Percentiles rank a stretch among this genome's conserved stretches.
phyloP scores from a whole-genome alignment of 2,888 invertebrate genomes.

The Limnephilus auricula region DNA sequence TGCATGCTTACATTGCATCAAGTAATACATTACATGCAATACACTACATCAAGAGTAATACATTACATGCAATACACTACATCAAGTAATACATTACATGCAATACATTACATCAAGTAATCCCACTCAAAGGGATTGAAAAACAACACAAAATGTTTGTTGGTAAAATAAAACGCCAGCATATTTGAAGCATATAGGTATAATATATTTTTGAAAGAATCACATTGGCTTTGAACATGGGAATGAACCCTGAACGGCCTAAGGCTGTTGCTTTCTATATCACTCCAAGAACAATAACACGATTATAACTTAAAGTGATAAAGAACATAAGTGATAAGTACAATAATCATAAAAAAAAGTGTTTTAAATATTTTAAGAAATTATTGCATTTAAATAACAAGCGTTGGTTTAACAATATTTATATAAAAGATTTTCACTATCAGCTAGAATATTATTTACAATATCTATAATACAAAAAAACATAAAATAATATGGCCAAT shows the following conservation, averaged over 20 bases:
- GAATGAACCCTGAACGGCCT: background rate
- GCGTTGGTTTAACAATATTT: slow-evolving; percentile 22
- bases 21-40: too few species aligned
- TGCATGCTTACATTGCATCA: too few species aligned
- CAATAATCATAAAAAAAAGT: slow-evolving; percentile 16
- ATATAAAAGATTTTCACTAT: slow-evolving; percentile 25
- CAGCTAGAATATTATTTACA: slow-evolving; percentile 21
- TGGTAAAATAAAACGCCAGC: background rate
- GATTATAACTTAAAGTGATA: background rate
- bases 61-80: too few species aligned
- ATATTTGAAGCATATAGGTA: background rate
- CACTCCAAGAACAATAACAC: background rate
- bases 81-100: too few species aligned
- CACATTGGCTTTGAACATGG: slow-evolving; percentile 1
- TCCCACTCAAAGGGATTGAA: too few species aligned
- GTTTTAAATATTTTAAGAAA: background rate
- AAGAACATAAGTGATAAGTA: background rate
- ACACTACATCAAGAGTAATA: too few species aligned
- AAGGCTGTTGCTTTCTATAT: background rate
- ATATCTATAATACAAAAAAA: slow-evolving; percentile 37
- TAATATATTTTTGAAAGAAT: background rate
- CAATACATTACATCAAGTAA: too few species aligned
- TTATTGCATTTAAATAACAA: slow-evolving; percentile 35
- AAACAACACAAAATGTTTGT: background rate
- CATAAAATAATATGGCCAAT: background rate